Percentiles rank a stretch among this genome's conserved stretches.
Conservation (phyloP, 2,113 vertebrate species). For the Cyprichromis sp. region DNA sequence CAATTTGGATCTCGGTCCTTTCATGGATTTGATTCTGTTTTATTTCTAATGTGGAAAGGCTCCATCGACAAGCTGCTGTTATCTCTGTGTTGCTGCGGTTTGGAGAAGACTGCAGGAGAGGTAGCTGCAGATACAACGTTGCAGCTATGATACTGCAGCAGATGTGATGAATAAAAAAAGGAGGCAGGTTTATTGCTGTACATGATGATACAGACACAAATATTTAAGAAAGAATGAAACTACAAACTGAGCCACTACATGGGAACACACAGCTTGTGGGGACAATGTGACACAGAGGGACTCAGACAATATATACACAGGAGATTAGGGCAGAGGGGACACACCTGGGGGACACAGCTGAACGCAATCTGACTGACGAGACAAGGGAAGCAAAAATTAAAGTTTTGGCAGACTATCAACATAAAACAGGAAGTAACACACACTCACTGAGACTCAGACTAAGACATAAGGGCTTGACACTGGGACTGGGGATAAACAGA, state of each 20-base stretch:
- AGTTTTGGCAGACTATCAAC: neutral
- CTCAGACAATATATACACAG: neutral
- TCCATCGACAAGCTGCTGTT: neutral
- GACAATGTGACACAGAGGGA: neutral
- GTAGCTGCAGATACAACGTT: neutral
- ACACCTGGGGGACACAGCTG: neutral
- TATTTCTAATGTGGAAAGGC: neutral
- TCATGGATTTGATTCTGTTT: no score
- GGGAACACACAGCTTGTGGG: neutral
- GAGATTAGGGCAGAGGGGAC: neutral
- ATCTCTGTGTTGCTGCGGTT: neutral
- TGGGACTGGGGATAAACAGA: neutral
- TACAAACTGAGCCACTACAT: rapidly evolving
- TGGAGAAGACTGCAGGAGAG: neutral
- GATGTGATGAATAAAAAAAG: neutral
- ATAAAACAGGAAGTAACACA: neutral
- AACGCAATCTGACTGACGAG: rapidly evolving
- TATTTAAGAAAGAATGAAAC: neutral
- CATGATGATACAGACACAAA: neutral
- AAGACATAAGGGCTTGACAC: neutral
- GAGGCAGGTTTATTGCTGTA: neutral
- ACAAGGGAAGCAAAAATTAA: neutral
- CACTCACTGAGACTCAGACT: neutral
- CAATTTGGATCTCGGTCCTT: no score
- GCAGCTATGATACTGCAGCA: rapidly evolving